Base-by-base conservation (phyloP, 2,888 invertebrate species). In the Altica lythri region DNA sequence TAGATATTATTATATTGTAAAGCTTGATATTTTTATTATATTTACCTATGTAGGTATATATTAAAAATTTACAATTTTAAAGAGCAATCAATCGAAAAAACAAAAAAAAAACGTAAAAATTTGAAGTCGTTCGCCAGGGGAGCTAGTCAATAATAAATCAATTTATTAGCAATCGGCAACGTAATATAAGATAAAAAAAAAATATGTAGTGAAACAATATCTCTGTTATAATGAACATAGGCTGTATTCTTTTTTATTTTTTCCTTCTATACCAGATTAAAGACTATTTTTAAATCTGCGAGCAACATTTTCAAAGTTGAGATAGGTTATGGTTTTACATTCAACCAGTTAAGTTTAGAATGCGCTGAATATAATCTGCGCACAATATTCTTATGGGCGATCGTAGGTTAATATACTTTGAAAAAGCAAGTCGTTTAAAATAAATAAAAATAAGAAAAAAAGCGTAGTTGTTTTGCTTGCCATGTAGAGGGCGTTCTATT, bases 371-470 rank as follows among this genome's bases (percentile, higher is more conserved):
- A 65, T 51, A 58, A 53, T 53, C 54, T 56, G 55, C 51, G 55
- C 52, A 51, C 55, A 57, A 27, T 22, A 43, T 53, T 55, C 52
- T 53, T 54, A 61, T 68, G 75, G 67, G 43, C 67, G 46, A 59
- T 66, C 62, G 61, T 62, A 71, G 75, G 75, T 75, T 74, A 76
- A 76, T 73, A 76, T 68, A 75, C 75, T 76, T 74, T 75, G 76
- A 76, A 76, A 76, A 76, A 75, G 71, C 72, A 65, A 68, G 66
- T 69, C 71, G 72, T 69, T 70, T 70, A 71, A 72, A 73, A 72
- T 71, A 71, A 72, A 72, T 71, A 72, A 73, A 73, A 73, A 73
- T 67, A 66, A 67, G 60, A 62, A 61, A 62, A 62, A 63, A 53
- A 57, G 53, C 51, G 59, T 61, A 61, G 68, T 66, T 66, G 70